Base-by-base conservation (phyloP, 2,113 vertebrate genomes). In the Phaethon lepturus region DNA sequence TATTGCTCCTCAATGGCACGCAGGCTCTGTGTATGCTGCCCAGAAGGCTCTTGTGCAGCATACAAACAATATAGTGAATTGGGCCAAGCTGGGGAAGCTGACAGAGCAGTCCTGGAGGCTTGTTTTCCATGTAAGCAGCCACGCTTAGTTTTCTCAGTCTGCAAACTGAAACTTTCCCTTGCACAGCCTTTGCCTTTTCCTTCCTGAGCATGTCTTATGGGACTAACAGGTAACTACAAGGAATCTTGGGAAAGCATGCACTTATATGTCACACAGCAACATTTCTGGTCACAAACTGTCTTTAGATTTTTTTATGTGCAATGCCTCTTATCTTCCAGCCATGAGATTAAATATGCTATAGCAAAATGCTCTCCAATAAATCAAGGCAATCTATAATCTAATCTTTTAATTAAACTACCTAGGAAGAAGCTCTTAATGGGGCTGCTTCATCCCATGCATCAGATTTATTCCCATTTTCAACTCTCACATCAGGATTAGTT, bases 241-340 rank as follows among this genome's bases (percentile, higher is more conserved):
- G 26, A 13, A 5, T 4, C 22, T 17, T 2, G 26, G 47, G 29
- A 38, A 24, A 38, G 8, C 1, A 0, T 6, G 12, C 2, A 3
- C 24, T 42, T 25, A 1, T 5, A 3, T 3, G 9, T 15, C 53
- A 33, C 26, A 16, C 29, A 25, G 44, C 9, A 42, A 13, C 35
- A 4, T 3, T 42, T 6, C 90, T 58, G 42, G 7, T 58, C n/a
- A 25, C 79, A 58, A 13, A 26, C 2, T 33, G 15, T 1, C 83
- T 10, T 11, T 9, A 33, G 13, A 10, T 8, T 45, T 33, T 28
- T 60, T 35, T 23, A 5, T 7, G 2, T n/a, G 25, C 31, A 71
- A 4, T 25, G 28, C 20, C 38, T 44, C 28, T 22, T 68, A 38
- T 2, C 7, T 59, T 28, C 45, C 64, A 83, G 81, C 56, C 40